A percentile compares a stretch with the other conserved stretches of the same genome.
Conservation (phyloP, 2,888 invertebrate species). For the Euspilapteryx auroguttella region DNA sequence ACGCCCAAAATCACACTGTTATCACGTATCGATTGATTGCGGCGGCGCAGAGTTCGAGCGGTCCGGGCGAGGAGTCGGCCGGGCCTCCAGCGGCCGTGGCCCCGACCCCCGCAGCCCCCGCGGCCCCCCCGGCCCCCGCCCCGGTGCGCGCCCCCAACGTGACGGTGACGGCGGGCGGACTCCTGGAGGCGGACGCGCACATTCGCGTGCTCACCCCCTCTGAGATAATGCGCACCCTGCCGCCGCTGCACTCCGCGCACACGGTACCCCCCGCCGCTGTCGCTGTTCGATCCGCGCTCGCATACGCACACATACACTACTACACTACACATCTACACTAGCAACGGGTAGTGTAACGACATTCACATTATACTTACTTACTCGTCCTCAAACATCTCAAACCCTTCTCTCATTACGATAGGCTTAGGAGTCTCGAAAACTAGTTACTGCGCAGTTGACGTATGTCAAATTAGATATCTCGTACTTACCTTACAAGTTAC, state of each 20-base stretch:
- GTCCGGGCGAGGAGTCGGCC: conserved; percentile 12
- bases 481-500: no score
- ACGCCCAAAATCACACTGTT: no score
- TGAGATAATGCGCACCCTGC: conserved; percentile 89
- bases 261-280: conserved; percentile 36
- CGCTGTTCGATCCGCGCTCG: no score
- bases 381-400: not conserved
- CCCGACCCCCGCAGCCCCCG: conserved; percentile 12
- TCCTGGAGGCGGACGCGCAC: conserved; percentile 72
- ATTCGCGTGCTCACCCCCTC: conserved; percentile 87
- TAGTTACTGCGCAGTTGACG: no score
- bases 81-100: conserved; percentile 9
- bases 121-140: conserved; percentile 11
- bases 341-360: no score
- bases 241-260: conserved; percentile 70
- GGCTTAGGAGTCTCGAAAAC: no score
- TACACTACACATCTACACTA: conserved; percentile 5
- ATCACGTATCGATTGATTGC: no score
- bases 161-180: conserved; percentile 66
- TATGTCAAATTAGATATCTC: no score
- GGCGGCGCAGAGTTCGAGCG: conserved; percentile 36
- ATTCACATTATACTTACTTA: not conserved
- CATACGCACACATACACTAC: conserved; percentile 9
- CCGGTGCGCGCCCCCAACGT: conserved; percentile 69
- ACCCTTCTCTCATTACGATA: conserved; percentile 9